Evolutionary conservation across 2,113 vertebrate genomes (phyloP).

Genomic region (Cricetomys ansorgei): DNA sequence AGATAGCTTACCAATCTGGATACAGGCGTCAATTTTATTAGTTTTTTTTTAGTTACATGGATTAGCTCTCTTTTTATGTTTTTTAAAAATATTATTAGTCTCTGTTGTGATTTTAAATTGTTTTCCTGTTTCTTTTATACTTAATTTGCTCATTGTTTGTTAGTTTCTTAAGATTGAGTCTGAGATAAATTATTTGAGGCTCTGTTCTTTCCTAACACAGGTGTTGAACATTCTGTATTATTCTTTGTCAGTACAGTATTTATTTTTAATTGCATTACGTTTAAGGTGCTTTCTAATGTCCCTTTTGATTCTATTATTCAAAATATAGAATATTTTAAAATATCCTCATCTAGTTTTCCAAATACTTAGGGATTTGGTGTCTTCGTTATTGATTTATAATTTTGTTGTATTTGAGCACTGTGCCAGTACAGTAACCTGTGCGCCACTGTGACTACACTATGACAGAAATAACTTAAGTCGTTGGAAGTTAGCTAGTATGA

Average conservation of each 20-base stretch:
- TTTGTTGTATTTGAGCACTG: neutral
- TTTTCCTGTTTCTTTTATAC: neutral
- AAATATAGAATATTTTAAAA: neutral
- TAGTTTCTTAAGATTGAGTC: neutral
- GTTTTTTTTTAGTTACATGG: neutral
- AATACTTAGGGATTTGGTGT: neutral
- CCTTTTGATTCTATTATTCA: slow-evolving; percentile 29
- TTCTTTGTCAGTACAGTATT: neutral
- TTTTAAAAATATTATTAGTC: neutral
- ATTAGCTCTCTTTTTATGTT: neutral
- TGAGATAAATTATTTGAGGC: neutral
- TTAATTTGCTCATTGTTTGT: neutral
- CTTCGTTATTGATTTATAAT: neutral
- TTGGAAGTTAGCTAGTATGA: neutral
- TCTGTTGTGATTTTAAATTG: neutral
- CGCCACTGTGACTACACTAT: neutral
- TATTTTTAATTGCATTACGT: neutral
- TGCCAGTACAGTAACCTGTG: neutral
- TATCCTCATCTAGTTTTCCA: neutral
- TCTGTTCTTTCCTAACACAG: neutral
- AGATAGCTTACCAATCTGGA: neutral
- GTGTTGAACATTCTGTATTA: neutral
- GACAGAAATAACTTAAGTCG: neutral
- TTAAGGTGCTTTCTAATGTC: neutral
- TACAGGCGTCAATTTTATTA: neutral